Conservation (phyloP, 35 echinoderm and acorn worm genomes). For the Strongylocentrotus purpuratus region DNA sequence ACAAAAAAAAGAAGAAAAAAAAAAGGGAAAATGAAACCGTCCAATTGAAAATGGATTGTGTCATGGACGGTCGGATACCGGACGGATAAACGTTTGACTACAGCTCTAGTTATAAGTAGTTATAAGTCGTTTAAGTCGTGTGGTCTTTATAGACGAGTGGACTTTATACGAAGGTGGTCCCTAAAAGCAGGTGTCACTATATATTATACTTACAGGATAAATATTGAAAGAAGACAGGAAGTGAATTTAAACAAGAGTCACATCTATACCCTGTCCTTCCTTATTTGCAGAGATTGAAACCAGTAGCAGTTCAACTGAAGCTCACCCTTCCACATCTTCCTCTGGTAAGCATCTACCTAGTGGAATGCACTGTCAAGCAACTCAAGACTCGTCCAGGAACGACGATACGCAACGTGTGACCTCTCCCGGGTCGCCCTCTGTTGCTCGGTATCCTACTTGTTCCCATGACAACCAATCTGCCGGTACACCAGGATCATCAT, state of each 20-base stretch:
- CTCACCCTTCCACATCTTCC: conserved; percentile 4
- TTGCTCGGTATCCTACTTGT: neutral
- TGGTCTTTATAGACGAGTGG: no score
- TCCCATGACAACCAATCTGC: conserved; percentile 20
- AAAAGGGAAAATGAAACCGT: no score
- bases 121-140: no score
- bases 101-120: no score
- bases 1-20: no score
- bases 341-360: conserved; percentile 21
- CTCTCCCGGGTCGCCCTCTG: neutral
- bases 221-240: no score
- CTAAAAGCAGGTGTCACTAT: neutral
- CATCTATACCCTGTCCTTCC: neutral
- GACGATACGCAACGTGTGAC: neutral
- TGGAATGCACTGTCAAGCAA: neutral
- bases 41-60: no score
- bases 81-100: no score
- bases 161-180: no score
- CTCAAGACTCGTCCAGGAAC: neutral
- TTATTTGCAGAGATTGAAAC: neutral
- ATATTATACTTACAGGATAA: no score
- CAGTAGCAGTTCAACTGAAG: conserved; percentile 18
- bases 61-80: no score
- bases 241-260: no score
- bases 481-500: neutral